Base-by-base conservation (phyloP, 2,888 invertebrate species). In the Lepidochitona cinerea region DNA sequence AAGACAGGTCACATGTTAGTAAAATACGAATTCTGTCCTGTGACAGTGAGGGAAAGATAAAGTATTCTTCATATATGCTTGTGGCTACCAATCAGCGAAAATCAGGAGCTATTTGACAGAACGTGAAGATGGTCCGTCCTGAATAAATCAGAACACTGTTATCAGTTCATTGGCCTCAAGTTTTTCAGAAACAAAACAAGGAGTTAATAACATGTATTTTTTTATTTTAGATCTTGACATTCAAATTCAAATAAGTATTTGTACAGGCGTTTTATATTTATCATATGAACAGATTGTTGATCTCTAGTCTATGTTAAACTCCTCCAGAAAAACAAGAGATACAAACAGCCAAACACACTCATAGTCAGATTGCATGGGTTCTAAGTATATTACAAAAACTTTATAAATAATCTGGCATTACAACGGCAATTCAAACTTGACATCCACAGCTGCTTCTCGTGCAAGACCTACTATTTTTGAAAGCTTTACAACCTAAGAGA, bases 371-470 rank as follows among this genome's bases (percentile, higher is more conserved):
- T n/a, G n/a, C n/a, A n/a, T n/a, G n/a, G n/a, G n/a, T n/a, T n/a
- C n/a, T 41, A 41, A 41, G 9, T 12, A 41, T 18, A 41, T 12
- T 18, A 41, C 9, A 12, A 18, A 12, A 12, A 41, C 9, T 41
- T 12, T 12, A 41, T 41, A 18, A 41, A 41, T 41, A 18, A 12
- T 41, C 9, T 41, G 9, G 9, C 32, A 68, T 79, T 92, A 93
- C 83, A 93, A 91, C 73, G 96, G 95, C 84, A 96, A 93, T 88
- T 96, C 95, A 92, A 96, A 96, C 88, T 94, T 94, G 83, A 96
- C 95, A 92, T 94, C 95, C 70, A 96, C 93, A 81, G 94, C 93
- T 72, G 95, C 95, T 79, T 94, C 94, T 90, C 93, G 94, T 73
- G 96, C 96, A 85, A 96, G 92, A 68, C 93, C 92, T 33, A 95